Evolutionary conservation across 23 tunicate genomes (phyloP).

Genomic region (Botrylloides violaceus): DNA sequence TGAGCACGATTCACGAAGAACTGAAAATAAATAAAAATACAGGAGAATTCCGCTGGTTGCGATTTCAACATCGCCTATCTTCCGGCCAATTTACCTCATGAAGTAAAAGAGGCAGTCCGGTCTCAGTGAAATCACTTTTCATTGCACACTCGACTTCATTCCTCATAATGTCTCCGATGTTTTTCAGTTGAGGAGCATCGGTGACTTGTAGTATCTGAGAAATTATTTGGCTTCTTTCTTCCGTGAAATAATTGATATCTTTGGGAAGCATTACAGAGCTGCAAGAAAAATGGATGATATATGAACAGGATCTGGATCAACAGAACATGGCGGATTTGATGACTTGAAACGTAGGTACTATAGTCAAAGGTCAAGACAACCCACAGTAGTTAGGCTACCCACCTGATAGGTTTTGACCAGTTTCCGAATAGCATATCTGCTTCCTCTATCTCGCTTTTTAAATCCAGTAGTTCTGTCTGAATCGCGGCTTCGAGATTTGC

Average conservation of each 20-base stretch:
- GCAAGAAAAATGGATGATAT: not conserved
- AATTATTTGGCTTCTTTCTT: conserved; percentile 47
- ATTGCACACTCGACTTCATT: conserved; percentile 58
- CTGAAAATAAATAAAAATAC: conserved; percentile 18
- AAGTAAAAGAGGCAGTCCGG: conserved; percentile 50
- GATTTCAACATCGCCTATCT: no score
- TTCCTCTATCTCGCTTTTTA: conserved; percentile 86
- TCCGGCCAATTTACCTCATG: conserved; percentile 75
- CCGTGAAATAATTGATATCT: conserved; percentile 34
- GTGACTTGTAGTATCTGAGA: conserved; percentile 49
- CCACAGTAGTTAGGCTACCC: not conserved
- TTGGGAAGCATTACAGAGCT: conserved; percentile 59
- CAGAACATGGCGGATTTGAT: not conserved
- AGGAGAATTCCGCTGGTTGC: no score
- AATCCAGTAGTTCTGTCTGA: conserved; percentile 41
- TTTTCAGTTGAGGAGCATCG: conserved; percentile 41
- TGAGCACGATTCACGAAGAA: conserved; percentile 65
- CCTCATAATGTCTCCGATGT: conserved; percentile 50
- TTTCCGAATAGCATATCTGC: conserved; percentile 80
- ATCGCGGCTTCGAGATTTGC: conserved; percentile 34
- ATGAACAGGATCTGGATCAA: not conserved
- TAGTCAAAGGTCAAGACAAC: not conserved
- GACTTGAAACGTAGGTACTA: not conserved
- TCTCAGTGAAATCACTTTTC: conserved; percentile 47
- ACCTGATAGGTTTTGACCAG: conserved; percentile 61